phyloP scores from a whole-genome alignment of 2,888 invertebrate species.

The Diaprepes abbreviatus region DNA sequence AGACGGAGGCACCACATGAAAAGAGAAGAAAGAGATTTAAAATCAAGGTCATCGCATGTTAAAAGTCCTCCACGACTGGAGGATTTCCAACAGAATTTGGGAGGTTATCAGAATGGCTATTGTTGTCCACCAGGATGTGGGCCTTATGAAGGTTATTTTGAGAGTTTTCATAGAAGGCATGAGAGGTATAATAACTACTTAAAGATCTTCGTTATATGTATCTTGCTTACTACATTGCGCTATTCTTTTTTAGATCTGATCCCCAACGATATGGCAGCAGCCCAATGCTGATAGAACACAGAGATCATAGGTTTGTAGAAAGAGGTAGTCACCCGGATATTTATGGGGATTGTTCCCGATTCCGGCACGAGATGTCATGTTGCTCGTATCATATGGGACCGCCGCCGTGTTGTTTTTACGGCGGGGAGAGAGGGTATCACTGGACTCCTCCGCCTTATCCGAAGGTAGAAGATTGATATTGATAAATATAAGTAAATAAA shows the following conservation, averaged over 20 bases:
- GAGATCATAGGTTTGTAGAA: slow-evolving; percentile 51
- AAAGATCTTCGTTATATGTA: no score
- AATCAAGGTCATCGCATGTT: slow-evolving; percentile 74
- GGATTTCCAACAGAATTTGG: slow-evolving; percentile 60
- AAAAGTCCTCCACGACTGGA: slow-evolving; percentile 64
- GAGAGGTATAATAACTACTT: slow-evolving; percentile 66
- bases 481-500: background rate
- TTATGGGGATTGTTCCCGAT: slow-evolving; percentile 60
- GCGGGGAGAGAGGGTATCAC: slow-evolving; percentile 61
- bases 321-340: slow-evolving; percentile 67
- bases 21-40: slow-evolving; percentile 74
- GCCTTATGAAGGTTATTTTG: slow-evolving; percentile 56
- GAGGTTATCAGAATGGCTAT: slow-evolving; percentile 57
- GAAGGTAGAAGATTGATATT: slow-evolving; percentile 55
- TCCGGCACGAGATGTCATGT: slow-evolving; percentile 60
- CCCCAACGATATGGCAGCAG: slow-evolving; percentile 69
- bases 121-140: slow-evolving; percentile 60
- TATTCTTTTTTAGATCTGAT: slow-evolving; percentile 58
- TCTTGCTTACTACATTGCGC: no score
- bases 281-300: slow-evolving; percentile 62
- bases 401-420: slow-evolving; percentile 63
- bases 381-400: slow-evolving; percentile 63
- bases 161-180: slow-evolving; percentile 74
- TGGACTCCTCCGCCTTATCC: slow-evolving; percentile 62
- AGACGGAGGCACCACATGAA: slow-evolving; percentile 66